A percentile compares a stretch with the other conserved stretches of the same genome.
phyloP scores from a whole-genome alignment of 1,140 invertebrate genomes.

The Bathynomus jamesi region DNA sequence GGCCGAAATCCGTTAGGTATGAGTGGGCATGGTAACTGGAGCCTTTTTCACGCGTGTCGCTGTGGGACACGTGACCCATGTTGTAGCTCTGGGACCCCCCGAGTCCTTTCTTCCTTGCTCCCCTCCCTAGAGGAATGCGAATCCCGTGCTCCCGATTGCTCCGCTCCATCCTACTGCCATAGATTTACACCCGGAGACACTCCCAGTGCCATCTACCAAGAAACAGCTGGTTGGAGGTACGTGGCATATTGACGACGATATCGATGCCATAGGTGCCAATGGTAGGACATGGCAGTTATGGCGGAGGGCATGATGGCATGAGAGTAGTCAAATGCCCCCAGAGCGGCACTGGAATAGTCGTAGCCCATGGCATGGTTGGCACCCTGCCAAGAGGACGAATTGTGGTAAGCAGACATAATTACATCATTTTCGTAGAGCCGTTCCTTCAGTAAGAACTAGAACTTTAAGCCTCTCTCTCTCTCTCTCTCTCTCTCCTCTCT shows the following conservation, averaged over 20 bases:
- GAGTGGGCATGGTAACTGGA: slow-evolving; percentile 11
- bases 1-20: slow-evolving; percentile 31
- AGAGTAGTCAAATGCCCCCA: slow-evolving; percentile 25
- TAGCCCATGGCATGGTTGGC: slow-evolving; percentile 23
- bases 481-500: no score
- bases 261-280: slow-evolving; percentile 9
- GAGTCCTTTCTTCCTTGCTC: slow-evolving; percentile 20
- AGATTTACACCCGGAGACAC: slow-evolving; percentile 1
- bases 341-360: slow-evolving; percentile 27
- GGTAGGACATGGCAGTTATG: slow-evolving; percentile 35
- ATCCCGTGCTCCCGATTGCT: slow-evolving; percentile 15
- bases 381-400: slow-evolving; percentile 23
- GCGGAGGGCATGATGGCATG: slow-evolving; percentile 32
- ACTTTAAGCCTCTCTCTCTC: no score
- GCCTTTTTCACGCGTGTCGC: neutral
- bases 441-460: no score
- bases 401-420: no score
- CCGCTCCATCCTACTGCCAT: slow-evolving; percentile 22
- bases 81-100: slow-evolving; percentile 29
- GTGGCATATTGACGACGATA: slow-evolving; percentile 17
- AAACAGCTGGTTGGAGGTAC: slow-evolving; percentile 1
- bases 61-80: slow-evolving; percentile 11
- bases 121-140: slow-evolving; percentile 22
- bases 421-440: no score
- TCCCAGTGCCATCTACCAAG: slow-evolving; percentile 15